These are phyloP conservation scores for Catostylus mosaicus DNA, from an alignment of 30 jellyfish, hydroid and myxozoan species.

Conservation along the genomic window DNA sequence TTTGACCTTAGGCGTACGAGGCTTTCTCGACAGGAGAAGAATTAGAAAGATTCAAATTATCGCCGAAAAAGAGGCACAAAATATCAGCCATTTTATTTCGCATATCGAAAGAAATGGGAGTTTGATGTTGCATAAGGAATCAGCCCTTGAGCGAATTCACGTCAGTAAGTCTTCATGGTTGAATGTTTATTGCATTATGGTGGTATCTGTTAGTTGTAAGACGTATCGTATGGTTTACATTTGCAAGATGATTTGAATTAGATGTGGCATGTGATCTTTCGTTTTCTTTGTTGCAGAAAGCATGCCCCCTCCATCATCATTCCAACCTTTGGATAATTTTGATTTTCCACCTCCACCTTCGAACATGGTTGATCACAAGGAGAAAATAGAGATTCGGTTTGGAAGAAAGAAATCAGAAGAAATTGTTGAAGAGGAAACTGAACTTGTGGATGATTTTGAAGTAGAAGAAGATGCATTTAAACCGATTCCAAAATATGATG, in stretches of 20 bases:
- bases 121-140: conserved; percentile 18
- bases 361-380: conserved; percentile 19
- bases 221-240: no score
- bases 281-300: conserved; percentile 21
- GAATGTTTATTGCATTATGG: no score
- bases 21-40: conserved; percentile 51
- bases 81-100: conserved; percentile 33
- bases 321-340: conserved; percentile 27
- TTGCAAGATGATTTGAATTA: no score
- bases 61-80: conserved; percentile 48
- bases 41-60: conserved; percentile 7
- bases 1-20: conserved; percentile 56
- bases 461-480: conserved; percentile 64
- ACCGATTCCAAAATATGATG: conserved; percentile 64
- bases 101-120: conserved; percentile 55
- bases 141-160: conserved; percentile 40
- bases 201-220: no score
- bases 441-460: conserved; percentile 39
- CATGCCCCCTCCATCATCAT: conserved; percentile 57
- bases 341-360: conserved; percentile 68
- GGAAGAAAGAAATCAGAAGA: conserved; percentile 11
- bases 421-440: conserved; percentile 7
- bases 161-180: conserved; percentile 35
- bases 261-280: no score
- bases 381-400: conserved; percentile 26